phyloP scores from a whole-genome alignment of 2,797 vertebrate species.

The Crypturellus tataupa region DNA sequence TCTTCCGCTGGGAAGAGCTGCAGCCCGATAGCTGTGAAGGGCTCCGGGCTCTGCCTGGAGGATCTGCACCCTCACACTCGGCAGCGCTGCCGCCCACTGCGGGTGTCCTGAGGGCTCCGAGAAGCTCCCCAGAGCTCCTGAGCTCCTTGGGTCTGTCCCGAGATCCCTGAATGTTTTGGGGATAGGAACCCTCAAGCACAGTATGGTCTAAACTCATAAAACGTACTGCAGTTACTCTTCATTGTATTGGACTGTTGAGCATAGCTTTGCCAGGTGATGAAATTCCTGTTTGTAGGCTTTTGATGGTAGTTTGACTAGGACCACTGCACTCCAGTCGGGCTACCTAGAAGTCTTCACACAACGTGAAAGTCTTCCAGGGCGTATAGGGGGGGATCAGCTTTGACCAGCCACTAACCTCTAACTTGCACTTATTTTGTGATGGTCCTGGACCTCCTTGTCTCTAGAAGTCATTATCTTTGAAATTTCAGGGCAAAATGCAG shows the following conservation, averaged over 20 bases:
- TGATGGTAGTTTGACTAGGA: not conserved
- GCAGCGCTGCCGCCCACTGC: not conserved
- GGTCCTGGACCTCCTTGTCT: not conserved
- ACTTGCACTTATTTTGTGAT: not conserved
- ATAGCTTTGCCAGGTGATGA: not conserved
- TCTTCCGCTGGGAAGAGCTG: not conserved
- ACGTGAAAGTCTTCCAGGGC: not conserved
- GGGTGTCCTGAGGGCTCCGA: not conserved
- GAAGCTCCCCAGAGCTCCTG: not conserved
- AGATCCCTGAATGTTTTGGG: not conserved
- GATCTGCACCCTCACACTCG: not conserved
- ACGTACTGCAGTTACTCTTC: not conserved
- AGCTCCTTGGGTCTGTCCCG: not conserved
- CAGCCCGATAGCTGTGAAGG: not conserved
- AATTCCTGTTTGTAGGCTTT: fast-evolving
- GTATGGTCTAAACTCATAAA: not conserved
- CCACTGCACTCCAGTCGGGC: not conserved
- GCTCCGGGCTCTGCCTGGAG: not conserved
- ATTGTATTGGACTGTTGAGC: fast-evolving
- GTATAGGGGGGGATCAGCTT: not conserved
- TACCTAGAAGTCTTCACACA: not conserved
- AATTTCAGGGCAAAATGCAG: not conserved
- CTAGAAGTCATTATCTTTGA: not conserved
- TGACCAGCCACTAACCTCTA: not conserved
- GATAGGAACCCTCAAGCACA: not conserved